Base-by-base conservation (phyloP, 2,113 vertebrate genomes). In the Cynopterus brachyotis region DNA sequence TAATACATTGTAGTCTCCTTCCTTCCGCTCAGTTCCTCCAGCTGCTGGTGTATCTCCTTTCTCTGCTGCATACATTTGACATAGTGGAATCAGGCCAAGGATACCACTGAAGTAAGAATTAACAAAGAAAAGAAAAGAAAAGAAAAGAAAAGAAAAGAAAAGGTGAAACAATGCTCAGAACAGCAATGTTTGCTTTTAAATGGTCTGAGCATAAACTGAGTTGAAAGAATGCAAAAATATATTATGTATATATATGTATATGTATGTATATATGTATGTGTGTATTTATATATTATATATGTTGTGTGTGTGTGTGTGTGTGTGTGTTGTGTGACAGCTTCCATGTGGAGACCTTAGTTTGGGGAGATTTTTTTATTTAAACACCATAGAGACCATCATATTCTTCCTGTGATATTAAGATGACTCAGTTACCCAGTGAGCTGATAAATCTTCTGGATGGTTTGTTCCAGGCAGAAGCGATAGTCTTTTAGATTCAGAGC, bases 41-140 rank as follows among this genome's bases (percentile, higher is more conserved):
- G 97, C 96, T 97, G 97, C 96, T 91, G 89, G 78, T 84, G 35
- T 97, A 96, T 96, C 96, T 67, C 93, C 96, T 97, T 97, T 98
- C 97, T 91, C 94, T 42, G 64, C 88, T 45, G 81, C 94, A 89
- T 95, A 96, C 89, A 96, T 96, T 85, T 97, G 97, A 98, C 97
- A 88, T 4, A 47, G 82, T 93, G 97, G 94, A 97, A 93, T 81
- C 76, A 62, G 70, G 97, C 97, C 91, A 93, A 47, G 62, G 79
- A 62, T 37, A 42, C 80, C 64, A 40, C 70, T 37, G 13, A 24
- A 17, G 17, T 24, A 62, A 95, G 91, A 89, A 69, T 5, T 75
- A 81, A 37, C 5, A 66, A 45, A 84, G 82, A 50, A 42, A 59
- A 95, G 73, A 72, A 57, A 69, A 95, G 22, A n/a, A n/a, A n/a